These are phyloP conservation scores for Clarias batrachus DNA, from an alignment of 2,113 vertebrate species.

Conservation along the genomic window DNA sequence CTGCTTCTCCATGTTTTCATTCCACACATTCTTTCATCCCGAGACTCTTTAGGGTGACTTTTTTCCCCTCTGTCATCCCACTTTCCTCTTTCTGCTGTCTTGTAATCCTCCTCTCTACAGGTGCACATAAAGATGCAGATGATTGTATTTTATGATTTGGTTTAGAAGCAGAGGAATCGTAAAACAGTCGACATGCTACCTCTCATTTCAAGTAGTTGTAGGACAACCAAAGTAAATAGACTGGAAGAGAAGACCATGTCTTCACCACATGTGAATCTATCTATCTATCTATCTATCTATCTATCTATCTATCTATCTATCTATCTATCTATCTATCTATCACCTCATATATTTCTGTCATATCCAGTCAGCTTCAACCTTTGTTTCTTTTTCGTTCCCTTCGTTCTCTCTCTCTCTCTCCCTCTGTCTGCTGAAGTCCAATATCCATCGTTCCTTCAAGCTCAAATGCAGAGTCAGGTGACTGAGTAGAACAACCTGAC, in stretches of 20 bases:
- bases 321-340: background rate
- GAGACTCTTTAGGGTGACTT: background rate
- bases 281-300: slow-evolving; percentile 35
- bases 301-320: slow-evolving; percentile 27
- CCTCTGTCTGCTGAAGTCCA: slow-evolving; percentile 34
- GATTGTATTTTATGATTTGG: slow-evolving; percentile 17
- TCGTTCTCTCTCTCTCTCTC: slow-evolving; percentile 39
- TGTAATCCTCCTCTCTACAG: slow-evolving; percentile 23
- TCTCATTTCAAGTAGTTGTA: background rate
- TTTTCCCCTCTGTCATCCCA: slow-evolving; percentile 10
- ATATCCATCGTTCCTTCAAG: background rate
- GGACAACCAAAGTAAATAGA: background rate
- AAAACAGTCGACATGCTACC: slow-evolving; percentile 13
- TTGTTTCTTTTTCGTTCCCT: slow-evolving; percentile 41
- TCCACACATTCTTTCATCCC: background rate
- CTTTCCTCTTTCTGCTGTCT: background rate
- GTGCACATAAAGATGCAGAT: slow-evolving; percentile 40
- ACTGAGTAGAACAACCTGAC: background rate
- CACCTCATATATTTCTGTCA: slow-evolving; percentile 36
- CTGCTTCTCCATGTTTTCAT: slow-evolving; percentile 13
- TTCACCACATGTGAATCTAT: background rate
- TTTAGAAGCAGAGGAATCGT: slow-evolving; percentile 6
- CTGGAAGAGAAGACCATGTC: background rate
- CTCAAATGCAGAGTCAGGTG: background rate
- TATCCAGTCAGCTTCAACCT: slow-evolving; percentile 52